phyloP scores from a whole-genome alignment of 2,113 vertebrate genomes.

The Caracal caracal region DNA sequence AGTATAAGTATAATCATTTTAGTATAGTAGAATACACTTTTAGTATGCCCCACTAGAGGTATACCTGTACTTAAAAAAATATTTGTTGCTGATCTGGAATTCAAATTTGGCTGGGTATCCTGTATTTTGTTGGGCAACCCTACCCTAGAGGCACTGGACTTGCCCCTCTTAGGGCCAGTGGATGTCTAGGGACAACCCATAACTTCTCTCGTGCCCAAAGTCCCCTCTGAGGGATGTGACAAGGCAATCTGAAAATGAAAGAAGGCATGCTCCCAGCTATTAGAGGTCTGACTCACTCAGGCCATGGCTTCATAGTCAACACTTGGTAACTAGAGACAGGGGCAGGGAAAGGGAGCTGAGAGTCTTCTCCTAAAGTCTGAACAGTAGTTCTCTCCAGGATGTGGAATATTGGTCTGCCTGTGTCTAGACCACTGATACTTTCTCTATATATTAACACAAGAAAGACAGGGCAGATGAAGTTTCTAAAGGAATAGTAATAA shows the following conservation, averaged over 20 bases:
- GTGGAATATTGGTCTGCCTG: background rate
- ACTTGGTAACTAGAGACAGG: background rate
- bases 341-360: background rate
- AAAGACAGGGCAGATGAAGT: background rate
- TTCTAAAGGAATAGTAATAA: background rate
- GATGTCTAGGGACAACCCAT: background rate
- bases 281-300: background rate
- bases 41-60: background rate
- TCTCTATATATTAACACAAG: background rate
- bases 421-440: background rate
- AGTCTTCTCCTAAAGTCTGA: background rate
- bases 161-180: background rate
- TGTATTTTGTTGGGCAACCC: background rate
- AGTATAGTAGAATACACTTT: background rate
- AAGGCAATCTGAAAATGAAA: background rate
- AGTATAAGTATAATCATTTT: background rate
- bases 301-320: background rate
- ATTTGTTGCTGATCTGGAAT: background rate
- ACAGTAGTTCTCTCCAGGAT: background rate
- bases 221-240: background rate
- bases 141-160: background rate
- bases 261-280: background rate
- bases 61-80: background rate
- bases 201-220: background rate
- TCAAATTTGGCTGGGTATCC: background rate